Base-by-base conservation (phyloP, 2,113 vertebrate genomes). In the Plectropomus leopardus region DNA sequence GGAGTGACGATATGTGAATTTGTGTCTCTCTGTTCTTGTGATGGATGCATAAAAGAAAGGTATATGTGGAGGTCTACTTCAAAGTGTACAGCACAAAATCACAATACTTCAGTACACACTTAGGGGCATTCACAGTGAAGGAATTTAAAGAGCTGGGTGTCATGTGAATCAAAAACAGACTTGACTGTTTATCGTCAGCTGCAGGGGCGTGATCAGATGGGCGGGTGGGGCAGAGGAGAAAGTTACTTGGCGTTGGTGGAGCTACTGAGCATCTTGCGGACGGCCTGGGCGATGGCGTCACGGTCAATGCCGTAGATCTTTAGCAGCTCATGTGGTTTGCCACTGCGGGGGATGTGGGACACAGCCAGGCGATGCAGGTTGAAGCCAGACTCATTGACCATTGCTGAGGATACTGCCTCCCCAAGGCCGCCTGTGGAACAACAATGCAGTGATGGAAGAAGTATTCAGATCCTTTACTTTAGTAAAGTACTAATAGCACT, bases 261-360 rank as follows among this genome's bases (percentile, higher is more conserved):
- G 86, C 94, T 96, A 92, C 95, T 93, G 77, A 96, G 91, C 21
- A 96, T 95, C 65, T 94, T 93, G 90, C 94, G 96, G 76, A 98
- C 93, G 0, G 96, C 95, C 83, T 97, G 96, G 21, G 91, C 65
- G 5, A 98, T 97, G 93, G 96, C 94, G 0, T 98, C 97, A 21
- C 94, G 97, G 88, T 99, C 97, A 1, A 99, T 98, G 83, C 96
- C 97, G 21, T 97, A 97, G 94, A 97, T 94, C 91, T 95, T 96
- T 73, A 99, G 96, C 82, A 99, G 95, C 94, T 99, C 97, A 0
- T 94, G 93, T 1, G 97, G 94, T 86, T 97, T 98, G 84, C 96
- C 97, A 0, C 97, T 96, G 72, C 96, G 96, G 4, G 97, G 96
- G 26, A 98, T 89, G 0, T 95, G 95, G 72, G 94, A 88, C 28